Evolutionary conservation across 2,888 invertebrate species (phyloP), one percentile per base, ranked within the genome.

Genomic region (Sesia bembeciformis): DNA sequence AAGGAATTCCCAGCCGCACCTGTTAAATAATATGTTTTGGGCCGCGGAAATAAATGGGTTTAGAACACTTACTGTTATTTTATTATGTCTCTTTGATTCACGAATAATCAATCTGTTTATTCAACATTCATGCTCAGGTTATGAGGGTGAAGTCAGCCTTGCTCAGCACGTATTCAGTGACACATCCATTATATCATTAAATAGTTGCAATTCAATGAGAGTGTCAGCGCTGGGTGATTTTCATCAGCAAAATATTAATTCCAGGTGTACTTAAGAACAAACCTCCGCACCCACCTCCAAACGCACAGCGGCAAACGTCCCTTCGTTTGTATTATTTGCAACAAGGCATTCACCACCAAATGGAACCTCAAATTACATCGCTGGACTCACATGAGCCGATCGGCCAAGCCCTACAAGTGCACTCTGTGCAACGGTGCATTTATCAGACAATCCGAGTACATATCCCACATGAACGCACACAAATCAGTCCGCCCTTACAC

Each of bases 311-410:
- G 95, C 60, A 91, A 93, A 75, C 91, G 93, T 55, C 95, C 95
- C n/a, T 94, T 92, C 86, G 90, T 92, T 57, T 97, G 97, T 82
- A 90, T 93, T 54, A 93, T 96, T 54, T 97, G 97, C 86, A 94
- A 93, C 72, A 96, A 96, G 76, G 91, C 93, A 40, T 97, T 97
- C 86, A 94, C 95, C 64, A 96, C 96, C 63, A 96, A 96, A 77
- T 97, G 96, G 95, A 97, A 97, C 85, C 90, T 97, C 53, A 95
- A 96, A 74, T 91, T 96, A 64, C 97, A 97, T 84, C 93, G 94
- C 62, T 96, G 96, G 96, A 96, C 95, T 53, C 97, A 97, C 84
- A 94, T 94, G 55, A 93, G 94, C 53, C 93, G 96, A 59, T 93
- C 94, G 8, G 92, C 94, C 40, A 96, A 96, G 74, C 97, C 97